phyloP scores from a whole-genome alignment of 92 coral and sea anemone genomes.

The Meandrina meandrites region DNA sequence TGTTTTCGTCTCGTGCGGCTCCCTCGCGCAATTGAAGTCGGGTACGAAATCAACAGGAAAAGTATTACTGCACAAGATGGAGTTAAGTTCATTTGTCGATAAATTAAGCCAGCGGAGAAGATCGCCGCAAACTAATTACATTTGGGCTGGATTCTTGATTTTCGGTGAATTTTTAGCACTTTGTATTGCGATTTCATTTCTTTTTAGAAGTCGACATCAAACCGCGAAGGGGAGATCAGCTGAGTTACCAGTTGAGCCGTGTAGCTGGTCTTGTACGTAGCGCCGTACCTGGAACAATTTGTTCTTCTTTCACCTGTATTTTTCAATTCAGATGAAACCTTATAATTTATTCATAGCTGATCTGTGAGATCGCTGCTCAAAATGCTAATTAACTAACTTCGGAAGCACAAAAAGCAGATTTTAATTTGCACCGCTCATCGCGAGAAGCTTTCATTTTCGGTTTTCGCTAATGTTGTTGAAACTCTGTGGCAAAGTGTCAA shows the following conservation, averaged over 20 bases:
- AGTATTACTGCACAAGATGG: constrained; percentile 1
- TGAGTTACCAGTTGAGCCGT: background rate
- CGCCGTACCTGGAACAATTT: background rate
- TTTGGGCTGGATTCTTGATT: constrained; percentile 33
- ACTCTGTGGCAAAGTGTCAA: background rate
- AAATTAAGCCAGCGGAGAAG: constrained; percentile 42
- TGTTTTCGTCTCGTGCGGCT: background rate
- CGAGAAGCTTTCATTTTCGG: background rate
- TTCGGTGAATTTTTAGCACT: constrained; percentile 13
- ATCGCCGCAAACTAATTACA: constrained; percentile 50
- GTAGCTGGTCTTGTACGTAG: background rate
- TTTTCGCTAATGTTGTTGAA: constrained; percentile 7
- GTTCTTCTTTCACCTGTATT: constrained; percentile 27
- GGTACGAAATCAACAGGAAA: background rate
- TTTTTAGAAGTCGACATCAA: background rate
- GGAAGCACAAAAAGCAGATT: constrained; percentile 43
- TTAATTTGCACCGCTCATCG: constrained; percentile 38
- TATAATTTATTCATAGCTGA: constrained; percentile 87
- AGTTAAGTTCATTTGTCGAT: constrained; percentile 57
- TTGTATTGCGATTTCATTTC: constrained; percentile 13
- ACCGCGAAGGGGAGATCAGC: background rate
- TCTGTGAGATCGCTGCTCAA: constrained; percentile 65
- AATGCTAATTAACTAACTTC: constrained; percentile 82
- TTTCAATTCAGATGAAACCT: constrained; percentile 57
- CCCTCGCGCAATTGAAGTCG: background rate